These are phyloP conservation scores for Monarcha castaneiventris DNA, from an alignment of 2,113 vertebrate genomes.

Conservation along the genomic window DNA sequence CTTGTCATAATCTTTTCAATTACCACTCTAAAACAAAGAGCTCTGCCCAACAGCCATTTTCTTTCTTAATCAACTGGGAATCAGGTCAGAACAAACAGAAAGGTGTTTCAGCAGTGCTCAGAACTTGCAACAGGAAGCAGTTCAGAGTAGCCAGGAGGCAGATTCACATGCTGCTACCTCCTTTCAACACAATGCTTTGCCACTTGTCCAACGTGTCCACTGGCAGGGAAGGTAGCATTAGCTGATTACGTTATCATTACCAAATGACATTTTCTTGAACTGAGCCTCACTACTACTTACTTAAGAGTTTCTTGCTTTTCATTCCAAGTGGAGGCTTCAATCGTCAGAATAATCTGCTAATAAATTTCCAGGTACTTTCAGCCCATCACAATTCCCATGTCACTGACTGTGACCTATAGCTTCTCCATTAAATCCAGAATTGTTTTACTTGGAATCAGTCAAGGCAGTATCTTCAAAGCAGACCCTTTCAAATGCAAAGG, in stretches of 20 bases:
- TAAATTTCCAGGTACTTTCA: background rate
- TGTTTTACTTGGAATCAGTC: background rate
- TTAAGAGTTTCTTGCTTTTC: background rate
- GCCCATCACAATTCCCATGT: background rate
- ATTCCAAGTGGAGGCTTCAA: background rate
- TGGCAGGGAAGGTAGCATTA: background rate
- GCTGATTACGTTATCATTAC: background rate
- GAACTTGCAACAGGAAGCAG: background rate
- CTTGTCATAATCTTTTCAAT: background rate
- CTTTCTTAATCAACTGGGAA: background rate
- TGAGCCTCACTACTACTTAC: background rate
- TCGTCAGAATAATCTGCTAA: background rate
- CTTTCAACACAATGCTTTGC: background rate
- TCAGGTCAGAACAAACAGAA: background rate
- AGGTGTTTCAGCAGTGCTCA: background rate
- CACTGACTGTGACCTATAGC: background rate
- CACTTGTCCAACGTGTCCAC: rapidly evolving
- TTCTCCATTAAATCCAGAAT: background rate
- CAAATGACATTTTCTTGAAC: background rate
- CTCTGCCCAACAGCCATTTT: background rate
- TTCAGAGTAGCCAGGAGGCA: background rate
- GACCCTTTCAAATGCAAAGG: background rate
- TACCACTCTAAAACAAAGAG: background rate
- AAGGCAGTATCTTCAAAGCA: background rate
- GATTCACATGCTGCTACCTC: background rate